Conservation (phyloP, 1,140 invertebrate genomes). For the Papilio glaucus region DNA sequence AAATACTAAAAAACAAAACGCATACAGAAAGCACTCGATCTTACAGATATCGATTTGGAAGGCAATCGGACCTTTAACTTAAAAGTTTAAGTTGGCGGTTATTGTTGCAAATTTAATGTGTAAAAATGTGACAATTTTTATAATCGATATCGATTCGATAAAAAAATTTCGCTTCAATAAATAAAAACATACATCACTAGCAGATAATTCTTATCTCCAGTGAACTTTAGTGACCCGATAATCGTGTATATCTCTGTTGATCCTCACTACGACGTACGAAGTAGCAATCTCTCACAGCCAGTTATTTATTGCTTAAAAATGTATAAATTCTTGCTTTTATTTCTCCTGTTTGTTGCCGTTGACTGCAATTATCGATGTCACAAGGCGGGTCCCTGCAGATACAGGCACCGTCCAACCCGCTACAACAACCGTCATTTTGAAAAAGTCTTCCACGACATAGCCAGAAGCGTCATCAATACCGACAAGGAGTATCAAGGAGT, state of each 20-base stretch:
- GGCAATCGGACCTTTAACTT: too few species aligned
- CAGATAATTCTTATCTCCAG: not conserved
- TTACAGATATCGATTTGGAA: too few species aligned
- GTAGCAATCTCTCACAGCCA: not conserved
- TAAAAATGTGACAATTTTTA: too few species aligned
- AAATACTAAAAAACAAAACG: too few species aligned
- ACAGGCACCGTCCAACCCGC: not conserved
- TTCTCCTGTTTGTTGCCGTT: not conserved
- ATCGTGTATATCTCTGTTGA: not conserved
- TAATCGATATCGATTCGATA: not conserved
- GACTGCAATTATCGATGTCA: not conserved
- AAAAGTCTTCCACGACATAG: not conserved
- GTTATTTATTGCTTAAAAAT: not conserved
- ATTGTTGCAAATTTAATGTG: too few species aligned
- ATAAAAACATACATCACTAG: slow-evolving; percentile 1
- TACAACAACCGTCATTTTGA: not conserved
- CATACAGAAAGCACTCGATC: too few species aligned
- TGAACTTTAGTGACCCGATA: slow-evolving; percentile 5
- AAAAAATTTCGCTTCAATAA: too few species aligned
- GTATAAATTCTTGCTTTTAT: not conserved
- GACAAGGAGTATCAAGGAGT: slow-evolving; percentile 4
- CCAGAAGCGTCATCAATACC: not conserved
- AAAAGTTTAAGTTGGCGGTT: too few species aligned
- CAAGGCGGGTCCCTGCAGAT: not conserved
- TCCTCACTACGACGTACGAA: not conserved